Evolutionary conservation across 1,140 invertebrate genomes (phyloP), one percentile per base, ranked within the genome.

Genomic region (Micrasema longulum): DNA sequence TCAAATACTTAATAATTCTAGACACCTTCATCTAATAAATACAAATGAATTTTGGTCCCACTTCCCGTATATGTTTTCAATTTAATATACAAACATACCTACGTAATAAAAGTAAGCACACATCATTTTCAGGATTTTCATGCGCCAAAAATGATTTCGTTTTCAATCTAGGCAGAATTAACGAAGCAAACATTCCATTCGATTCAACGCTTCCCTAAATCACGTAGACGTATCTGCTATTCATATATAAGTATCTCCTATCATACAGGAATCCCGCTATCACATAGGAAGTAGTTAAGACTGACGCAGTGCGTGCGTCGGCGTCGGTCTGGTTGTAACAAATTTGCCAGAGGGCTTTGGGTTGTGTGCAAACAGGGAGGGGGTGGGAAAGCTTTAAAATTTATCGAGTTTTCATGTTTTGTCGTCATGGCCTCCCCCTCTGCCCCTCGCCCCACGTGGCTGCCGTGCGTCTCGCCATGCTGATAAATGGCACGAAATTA

Each of bases 391-490:
- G 81, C 80, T 83, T 81, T 82, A 82, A 83, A 84, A 83, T 84
- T 84, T 81, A 83, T 84, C 79, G 82, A 83, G 80, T 83, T 83
- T 82, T 82, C 81, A 79, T 84, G 82, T 84, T 80, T 75, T 76
- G 71, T 73, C 75, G 76, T 75, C 76, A 60, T 60, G 63, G 63
- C 31, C 18, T n/a, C 53, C 65, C 45, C 47, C 57, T 23, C 48
- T 22, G 9, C 60, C 22, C 43, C 10, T 23, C 11, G 23, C 50
- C 38, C 23, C 41, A 64, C 43, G 60, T 64, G 60, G 43, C 43
- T 64, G 60, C 35, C 41, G 41, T 36, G 48, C 64, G 48, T 50
- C 66, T 67, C 48, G 63, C 50, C 52, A 22, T 12, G 38, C 74
- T 76, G 74, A 76, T 73, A 71, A 73, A 76, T 76, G 72, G 74